Base-by-base conservation (phyloP, 2,888 invertebrate species). In the Dromius quadrimaculatus region DNA sequence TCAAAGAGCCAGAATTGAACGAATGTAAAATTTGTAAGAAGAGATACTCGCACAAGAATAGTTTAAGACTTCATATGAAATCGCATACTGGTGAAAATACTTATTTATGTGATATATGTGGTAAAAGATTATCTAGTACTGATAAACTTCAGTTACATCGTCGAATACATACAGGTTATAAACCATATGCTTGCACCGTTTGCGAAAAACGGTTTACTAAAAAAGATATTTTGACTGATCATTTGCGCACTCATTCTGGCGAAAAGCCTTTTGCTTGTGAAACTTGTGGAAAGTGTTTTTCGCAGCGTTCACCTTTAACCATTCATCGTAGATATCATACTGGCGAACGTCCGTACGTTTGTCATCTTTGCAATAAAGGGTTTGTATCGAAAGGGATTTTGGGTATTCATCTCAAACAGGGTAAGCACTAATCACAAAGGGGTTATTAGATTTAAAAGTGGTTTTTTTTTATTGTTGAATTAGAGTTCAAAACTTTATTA, bases 321-420 rank as follows among this genome's bases (percentile, higher is more conserved):
- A 79, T 79, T 2, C 80, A 80, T 41, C 57, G 76, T 32, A 70
- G 80, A 8, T 77, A 75, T 6, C 80, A 80, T 63, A 79, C 80
- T 0, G 80, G 80, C 8, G 80, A 79, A 68, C 73, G 76, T 20
- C 81, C 80, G 0, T 81, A 79, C 47, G 81, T 86, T 0, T 88
- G 89, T 72, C 82, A 84, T 5, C 81, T 84, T 8, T 88, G 88
- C 59, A 85, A 82, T 0, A 84, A 84, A 59, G 85, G 87, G 0
- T 89, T 88, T 70, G 85, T 87, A 0, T 87, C 87, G 62, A 82
- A 83, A 11, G 84, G 86, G 0, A 85, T 86, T 32, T 78, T 87
- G 61, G 87, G 86, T 69, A 77, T 84, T 22, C 88, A 88, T 74
- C 78, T 83, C 73, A 83, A 83, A 62, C 70, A 70, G 70, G 70